phyloP scores from a whole-genome alignment of 2,113 vertebrate species.

The Numenius arquata region DNA sequence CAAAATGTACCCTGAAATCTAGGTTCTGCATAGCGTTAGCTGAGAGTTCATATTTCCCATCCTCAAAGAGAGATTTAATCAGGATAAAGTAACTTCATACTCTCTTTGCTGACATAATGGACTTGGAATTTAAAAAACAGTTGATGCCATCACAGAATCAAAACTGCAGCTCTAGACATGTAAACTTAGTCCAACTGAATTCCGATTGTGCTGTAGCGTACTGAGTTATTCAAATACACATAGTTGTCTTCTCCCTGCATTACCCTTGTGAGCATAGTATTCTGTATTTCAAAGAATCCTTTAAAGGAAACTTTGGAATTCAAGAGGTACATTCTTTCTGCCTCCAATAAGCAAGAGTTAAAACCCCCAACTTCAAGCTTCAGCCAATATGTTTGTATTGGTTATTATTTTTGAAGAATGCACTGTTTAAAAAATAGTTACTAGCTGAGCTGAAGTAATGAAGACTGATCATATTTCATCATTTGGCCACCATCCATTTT shows the following conservation, averaged over 20 bases:
- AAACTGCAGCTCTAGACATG: background rate
- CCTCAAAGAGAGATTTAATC: slow-evolving; percentile 36
- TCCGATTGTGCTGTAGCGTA: background rate
- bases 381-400: background rate
- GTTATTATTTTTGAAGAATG: background rate
- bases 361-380: background rate
- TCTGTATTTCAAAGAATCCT: background rate
- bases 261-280: background rate
- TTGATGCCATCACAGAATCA: background rate
- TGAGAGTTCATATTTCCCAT: slow-evolving; percentile 16
- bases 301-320: background rate
- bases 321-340: background rate
- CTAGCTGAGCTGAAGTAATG: background rate
- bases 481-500: background rate
- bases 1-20: slow-evolving; percentile 23
- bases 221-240: background rate
- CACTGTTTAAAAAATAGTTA: background rate
- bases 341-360: background rate
- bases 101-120: slow-evolving; percentile 7
- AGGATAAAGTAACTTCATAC: background rate
- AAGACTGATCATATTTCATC: background rate
- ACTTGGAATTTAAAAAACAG: slow-evolving; percentile 15
- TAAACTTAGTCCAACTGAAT: background rate
- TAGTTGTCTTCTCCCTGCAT: background rate
- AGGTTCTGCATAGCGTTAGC: background rate